Evolutionary conservation across 2,113 vertebrate species (phyloP).

Genomic region (Dascyllus trimaculatus): DNA sequence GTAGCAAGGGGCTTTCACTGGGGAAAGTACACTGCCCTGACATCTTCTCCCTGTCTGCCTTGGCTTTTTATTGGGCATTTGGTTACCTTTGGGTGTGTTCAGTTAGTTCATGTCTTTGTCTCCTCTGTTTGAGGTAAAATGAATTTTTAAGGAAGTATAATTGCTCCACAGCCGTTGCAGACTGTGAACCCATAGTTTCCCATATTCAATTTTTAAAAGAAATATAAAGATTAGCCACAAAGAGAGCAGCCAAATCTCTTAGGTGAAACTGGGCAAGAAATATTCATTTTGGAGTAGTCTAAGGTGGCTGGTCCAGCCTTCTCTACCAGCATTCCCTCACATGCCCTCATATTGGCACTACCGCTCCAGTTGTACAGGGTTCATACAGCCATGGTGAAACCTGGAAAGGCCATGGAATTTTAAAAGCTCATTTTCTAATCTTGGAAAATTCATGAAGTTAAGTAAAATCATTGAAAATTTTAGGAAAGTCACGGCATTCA

Average conservation of each 20-base stretch:
- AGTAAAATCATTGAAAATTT: too few species aligned
- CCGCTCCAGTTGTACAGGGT: too few species aligned
- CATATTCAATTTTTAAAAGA: not conserved
- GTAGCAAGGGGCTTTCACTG: conserved; percentile 45
- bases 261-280: not conserved
- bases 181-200: conserved; percentile 12
- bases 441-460: too few species aligned
- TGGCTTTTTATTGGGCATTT: conserved; percentile 30
- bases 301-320: not conserved
- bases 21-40: conserved; percentile 40
- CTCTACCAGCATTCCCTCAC: not conserved
- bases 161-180: conserved; percentile 3
- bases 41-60: conserved; percentile 40
- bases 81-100: conserved; percentile 32
- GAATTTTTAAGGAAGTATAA: not conserved
- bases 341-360: too few species aligned
- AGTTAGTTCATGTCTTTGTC: conserved; percentile 38
- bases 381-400: too few species aligned
- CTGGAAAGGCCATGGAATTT: too few species aligned
- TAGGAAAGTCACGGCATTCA: too few species aligned
- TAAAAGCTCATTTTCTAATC: too few species aligned
- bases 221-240: conserved; percentile 6
- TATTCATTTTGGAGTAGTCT: not conserved
- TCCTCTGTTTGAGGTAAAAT: conserved; percentile 6
- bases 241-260: not conserved